Evolutionary conservation across 2,797 vertebrate species (phyloP).

Genomic region (Siniperca obscura): DNA sequence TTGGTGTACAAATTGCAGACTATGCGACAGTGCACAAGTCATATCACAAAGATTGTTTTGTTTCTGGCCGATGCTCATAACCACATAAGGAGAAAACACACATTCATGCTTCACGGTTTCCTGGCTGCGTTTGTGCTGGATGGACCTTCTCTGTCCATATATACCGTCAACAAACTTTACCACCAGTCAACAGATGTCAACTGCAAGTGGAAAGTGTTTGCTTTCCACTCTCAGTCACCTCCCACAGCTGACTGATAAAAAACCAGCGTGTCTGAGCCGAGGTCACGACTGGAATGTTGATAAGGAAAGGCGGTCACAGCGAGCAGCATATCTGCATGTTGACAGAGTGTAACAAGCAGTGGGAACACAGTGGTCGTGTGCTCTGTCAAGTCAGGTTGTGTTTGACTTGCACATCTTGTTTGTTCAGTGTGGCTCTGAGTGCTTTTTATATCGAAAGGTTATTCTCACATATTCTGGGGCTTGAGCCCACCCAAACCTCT

Average conservation of each 20-base stretch:
- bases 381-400: conserved; percentile 31
- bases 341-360: conserved; percentile 48
- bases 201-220: conserved; percentile 29
- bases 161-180: conserved; percentile 6
- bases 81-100: neutral
- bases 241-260: conserved; percentile 51
- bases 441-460: conserved; percentile 11
- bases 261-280: conserved; percentile 34
- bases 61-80: neutral
- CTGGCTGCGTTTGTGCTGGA: neutral
- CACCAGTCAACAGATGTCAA: conserved; percentile 15
- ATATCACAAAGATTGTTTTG: conserved; percentile 1
- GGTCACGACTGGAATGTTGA: conserved; percentile 61
- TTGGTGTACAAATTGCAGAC: neutral
- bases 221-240: conserved; percentile 28
- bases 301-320: conserved; percentile 37
- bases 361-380: conserved; percentile 38
- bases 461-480: conserved; percentile 1
- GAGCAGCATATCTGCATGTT: conserved; percentile 51
- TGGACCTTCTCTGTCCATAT: neutral
- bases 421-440: neutral
- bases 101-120: conserved; percentile 8
- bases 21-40: neutral
- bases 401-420: conserved; percentile 45
- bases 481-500: neutral